Evolutionary conservation across 2,113 vertebrate species (phyloP).

Genomic region (Platichthys stellatus): DNA sequence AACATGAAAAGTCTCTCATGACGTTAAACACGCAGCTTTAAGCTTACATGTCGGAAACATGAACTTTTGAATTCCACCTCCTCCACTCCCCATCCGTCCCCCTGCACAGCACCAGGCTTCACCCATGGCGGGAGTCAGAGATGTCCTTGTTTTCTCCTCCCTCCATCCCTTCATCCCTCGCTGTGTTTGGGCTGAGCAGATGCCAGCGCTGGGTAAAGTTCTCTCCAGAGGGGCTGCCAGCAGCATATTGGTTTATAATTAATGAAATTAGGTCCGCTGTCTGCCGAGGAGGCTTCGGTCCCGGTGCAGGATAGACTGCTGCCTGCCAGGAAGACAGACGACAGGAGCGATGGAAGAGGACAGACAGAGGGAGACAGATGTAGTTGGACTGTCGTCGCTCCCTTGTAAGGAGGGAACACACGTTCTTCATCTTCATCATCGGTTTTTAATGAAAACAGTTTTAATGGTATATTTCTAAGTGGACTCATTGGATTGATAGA

Average conservation of each 20-base stretch:
- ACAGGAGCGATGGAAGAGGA: constrained; percentile 54
- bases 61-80: constrained; percentile 21
- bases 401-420: constrained; percentile 3
- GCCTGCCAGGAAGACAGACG: constrained; percentile 67
- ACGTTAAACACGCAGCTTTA: background rate
- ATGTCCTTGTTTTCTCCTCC: constrained; percentile 71
- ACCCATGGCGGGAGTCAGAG: constrained; percentile 53
- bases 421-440: constrained; percentile 10
- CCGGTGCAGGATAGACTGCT: constrained; percentile 54
- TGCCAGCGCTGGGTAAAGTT: constrained; percentile 92
- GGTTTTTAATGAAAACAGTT: background rate
- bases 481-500: background rate
- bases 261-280: constrained; percentile 98
- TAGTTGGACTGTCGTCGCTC: constrained; percentile 14
- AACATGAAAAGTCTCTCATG: background rate
- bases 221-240: constrained; percentile 89
- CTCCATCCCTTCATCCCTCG: constrained; percentile 55
- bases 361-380: constrained; percentile 38
- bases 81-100: background rate
- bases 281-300: constrained; percentile 89
- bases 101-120: constrained; percentile 42
- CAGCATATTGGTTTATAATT: constrained; percentile 99
- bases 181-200: constrained; percentile 85
- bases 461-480: background rate
- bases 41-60: background rate